Evolutionary conservation across 2,113 vertebrate genomes (phyloP), one percentile per base, ranked within the genome.

Genomic region (Ifrita kowaldi): DNA sequence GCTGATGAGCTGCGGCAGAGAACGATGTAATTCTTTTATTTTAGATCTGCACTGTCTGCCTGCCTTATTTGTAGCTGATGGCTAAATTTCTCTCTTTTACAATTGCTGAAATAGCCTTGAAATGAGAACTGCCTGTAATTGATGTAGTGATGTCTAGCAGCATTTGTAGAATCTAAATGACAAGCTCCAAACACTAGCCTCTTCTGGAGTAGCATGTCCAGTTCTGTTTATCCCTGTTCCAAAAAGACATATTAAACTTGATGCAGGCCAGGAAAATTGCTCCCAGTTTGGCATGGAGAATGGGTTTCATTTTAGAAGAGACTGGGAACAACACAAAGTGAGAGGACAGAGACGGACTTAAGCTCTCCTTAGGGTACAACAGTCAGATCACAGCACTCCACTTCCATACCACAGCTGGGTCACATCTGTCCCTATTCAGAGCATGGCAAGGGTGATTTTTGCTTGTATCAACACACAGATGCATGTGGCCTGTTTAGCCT

Each of bases 141-240:
- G 81, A 70, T 90, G 89, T 52, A 90, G 81, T 47, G 78, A 69
- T 87, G 90, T 94, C 94, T 77, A 91, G 46, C n/a, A 90, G 62
- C 82, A 94, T 95, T 94, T 96, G 73, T 57, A 89, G 71, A 90
- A 93, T 68, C 85, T 84, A 90, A 95, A 87, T 68, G 56, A 93
- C 90, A 73, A 71, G 56, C 92, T 94, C 64, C 24, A 71, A 95
- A 92, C 80, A 63, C n/a, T n/a, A 70, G 41, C 22, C 44, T 71
- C 78, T 21, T 71, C 62, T 91, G 65, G 62, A 89, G 65, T 11
- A 71, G 6, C n/a, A 33, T 42, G 57, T 87, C 65, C 77, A 93
- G 44, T 75, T 94, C 65, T 84, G 84, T 84, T 94, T 82, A 71
- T 65, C 52, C 56, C 12, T 68, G n/a, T 35, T 89, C 76, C 56